These are phyloP conservation scores for Apostichopus parvimensis DNA, from an alignment of 35 echinoderm and acorn worm species.

Conservation along the genomic window DNA sequence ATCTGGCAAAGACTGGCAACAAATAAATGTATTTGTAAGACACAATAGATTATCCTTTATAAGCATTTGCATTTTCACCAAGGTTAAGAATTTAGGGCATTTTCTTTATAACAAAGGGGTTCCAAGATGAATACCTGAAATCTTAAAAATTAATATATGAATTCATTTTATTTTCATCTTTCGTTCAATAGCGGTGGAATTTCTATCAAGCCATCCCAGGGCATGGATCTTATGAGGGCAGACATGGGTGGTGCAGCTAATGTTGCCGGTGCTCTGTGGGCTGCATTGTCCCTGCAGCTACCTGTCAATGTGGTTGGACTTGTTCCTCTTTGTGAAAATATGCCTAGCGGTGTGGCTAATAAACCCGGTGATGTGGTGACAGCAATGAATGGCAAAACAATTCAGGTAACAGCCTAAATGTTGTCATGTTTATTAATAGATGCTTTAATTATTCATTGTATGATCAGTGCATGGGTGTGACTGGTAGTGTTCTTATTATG, in stretches of 20 bases:
- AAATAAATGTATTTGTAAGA: no score
- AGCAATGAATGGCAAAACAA: conserved; percentile 98
- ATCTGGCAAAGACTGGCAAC: no score
- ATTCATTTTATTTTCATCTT: background rate
- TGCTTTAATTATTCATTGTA: no score
- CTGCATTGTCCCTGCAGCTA: conserved; percentile 72
- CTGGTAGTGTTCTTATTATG: no score
- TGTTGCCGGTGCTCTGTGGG: conserved; percentile 78
- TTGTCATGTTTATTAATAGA: no score
- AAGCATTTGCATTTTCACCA: no score
- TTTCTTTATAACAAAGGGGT: no score
- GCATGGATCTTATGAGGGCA: conserved; percentile 93
- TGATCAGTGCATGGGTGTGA: no score
- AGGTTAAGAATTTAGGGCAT: background rate
- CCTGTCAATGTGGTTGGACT: conserved; percentile 88
- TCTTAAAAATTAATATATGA: no score
- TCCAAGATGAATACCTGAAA: no score
- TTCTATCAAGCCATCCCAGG: conserved; percentile 84
- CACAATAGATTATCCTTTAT: no score
- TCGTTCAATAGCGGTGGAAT: conserved; percentile 77
- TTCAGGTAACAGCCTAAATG: conserved; percentile 64
- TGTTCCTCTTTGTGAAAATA: conserved; percentile 93
- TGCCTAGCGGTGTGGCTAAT: conserved; percentile 77
- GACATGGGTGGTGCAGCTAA: conserved; percentile 99
- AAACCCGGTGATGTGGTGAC: conserved; percentile 96